Base-by-base conservation (phyloP, 2,888 invertebrate species). In the Standfussiana lucernea region DNA sequence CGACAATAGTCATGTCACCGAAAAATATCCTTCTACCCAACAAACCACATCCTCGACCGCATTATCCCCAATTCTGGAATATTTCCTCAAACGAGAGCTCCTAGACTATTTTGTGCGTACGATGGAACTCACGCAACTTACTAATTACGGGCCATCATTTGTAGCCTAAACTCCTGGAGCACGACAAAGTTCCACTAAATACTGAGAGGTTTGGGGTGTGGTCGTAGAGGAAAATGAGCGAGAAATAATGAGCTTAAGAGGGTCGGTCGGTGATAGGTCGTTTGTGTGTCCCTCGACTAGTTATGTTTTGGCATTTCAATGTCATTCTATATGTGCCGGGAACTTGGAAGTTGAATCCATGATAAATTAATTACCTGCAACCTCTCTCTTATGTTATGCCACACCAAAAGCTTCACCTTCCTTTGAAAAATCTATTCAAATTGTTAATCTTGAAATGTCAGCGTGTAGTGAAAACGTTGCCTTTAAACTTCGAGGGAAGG, bases 101-200 rank as follows among this genome's bases (percentile, higher is more conserved):
- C 67, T 71, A 78, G 73, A 79, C 84, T 83, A 88, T 86, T 80
- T 82, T 80, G 81, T 79, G 79, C 80, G 89, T 79, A 77, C 77
- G 82, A 73, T 68, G 75, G 40, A 80, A 75, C 87, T 85, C 89
- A 87, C 88, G 85, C 89, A 90, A 90, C 86, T 89, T 83, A 83
- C 90, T 91, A 92, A 92, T 92, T 92, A 91, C 88, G 82, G 78
- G 37, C 88, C 89, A 89, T 91, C 91, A 92, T 91, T 89, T 77
- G 90, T 87, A 87, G 86, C 86, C 86, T 82, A 83, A 91, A 91
- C 90, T 90, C 88, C 72, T 82, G 80, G 76, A 83, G 80, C 84
- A 86, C 86, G 87, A 84, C 90, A 84, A 91, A 90, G 88, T 92
- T 91, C 82, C 85, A 86, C 88, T 90, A 88, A 90, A 89, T 88